These are phyloP conservation scores for Periophthalmus modestus DNA, from an alignment of 2,113 vertebrate species.

Conservation along the genomic window DNA sequence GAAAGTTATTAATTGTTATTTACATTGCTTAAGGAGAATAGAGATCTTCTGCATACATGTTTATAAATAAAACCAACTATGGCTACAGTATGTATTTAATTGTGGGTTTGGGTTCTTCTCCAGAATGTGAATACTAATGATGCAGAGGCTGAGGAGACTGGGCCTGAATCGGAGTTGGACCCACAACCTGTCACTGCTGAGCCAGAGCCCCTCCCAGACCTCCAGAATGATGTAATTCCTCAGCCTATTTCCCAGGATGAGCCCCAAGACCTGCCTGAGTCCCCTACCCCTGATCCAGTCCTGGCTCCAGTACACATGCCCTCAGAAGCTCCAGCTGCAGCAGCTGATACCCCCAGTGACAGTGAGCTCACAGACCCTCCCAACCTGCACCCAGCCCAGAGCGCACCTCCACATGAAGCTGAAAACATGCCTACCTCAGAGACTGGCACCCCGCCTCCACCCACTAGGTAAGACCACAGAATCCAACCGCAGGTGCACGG, in stretches of 20 bases:
- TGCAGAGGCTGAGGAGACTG: conserved; percentile 52
- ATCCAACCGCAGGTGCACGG: conserved; percentile 20
- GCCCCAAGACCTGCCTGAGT: conserved; percentile 67
- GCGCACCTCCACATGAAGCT: conserved; percentile 50
- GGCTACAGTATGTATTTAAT: neutral
- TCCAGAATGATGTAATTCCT: conserved; percentile 31
- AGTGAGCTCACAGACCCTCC: conserved; percentile 20
- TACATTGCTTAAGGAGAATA: neutral
- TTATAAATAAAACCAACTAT: neutral
- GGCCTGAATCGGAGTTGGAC: conserved; percentile 43
- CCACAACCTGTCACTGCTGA: conserved; percentile 45
- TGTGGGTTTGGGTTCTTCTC: conserved; percentile 2
- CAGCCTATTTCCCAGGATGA: conserved; percentile 32
- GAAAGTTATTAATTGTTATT: too few species aligned
- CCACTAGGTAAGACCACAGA: conserved; percentile 78
- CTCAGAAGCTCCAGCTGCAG: conserved; percentile 28
- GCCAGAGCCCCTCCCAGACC: conserved; percentile 50
- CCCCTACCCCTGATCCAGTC: conserved; percentile 55
- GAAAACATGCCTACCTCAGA: conserved; percentile 91
- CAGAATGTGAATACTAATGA: conserved; percentile 76
- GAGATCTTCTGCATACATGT: neutral
- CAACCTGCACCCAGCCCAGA: conserved; percentile 26
- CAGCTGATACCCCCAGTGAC: conserved; percentile 31
- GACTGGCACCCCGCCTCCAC: conserved; percentile 72
- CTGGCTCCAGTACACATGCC: conserved; percentile 42